Base-by-base conservation (phyloP, 64 coral and sea anemone species). In the Montipora efflorescens region DNA sequence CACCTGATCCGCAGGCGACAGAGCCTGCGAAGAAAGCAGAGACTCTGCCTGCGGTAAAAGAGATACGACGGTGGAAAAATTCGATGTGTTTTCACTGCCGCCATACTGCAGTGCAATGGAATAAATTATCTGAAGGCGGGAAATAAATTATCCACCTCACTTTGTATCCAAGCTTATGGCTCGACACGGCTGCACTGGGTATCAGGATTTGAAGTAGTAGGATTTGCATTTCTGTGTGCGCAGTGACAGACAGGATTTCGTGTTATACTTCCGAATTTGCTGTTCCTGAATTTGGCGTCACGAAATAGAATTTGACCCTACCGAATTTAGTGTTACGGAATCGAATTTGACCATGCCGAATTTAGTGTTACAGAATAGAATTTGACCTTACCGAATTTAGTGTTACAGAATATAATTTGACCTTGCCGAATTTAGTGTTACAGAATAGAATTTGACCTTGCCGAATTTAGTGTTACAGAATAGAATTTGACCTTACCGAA, bases 131-230 rank as follows among this genome's bases (percentile, higher is more conserved):
- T 74, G 0, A 74, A 36, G 4, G 70, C 70, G n/a, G 70, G 20
- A 74, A 74, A 74, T 74, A 74, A 74, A 74, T 74, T 74, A 36
- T 23, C 70, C 5, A 21, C 70, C 23, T 28, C 23, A 74, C 70
- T 74, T 23, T 22, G 70, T 74, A 74, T 28, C 70, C 70, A 74
- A 19, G 70, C 70, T 74, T 74, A 74, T 23, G 70, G n/a, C 70
- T 21, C 19, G 70, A 23, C 3, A 28, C 70, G 70, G 70, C 70
- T 28, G n/a, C 23, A 74, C 70, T 74, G 23, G 70, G 70, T 74
- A 74, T 21, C 70, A 74, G 70, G 70, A 74, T 74, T 74, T 74
- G 70, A 74, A 74, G 70, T 74, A 43, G 70, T 22, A 23, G 70
- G 70, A 74, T 74, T 74, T 14, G 61, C 10, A 66, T 66, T 66